Evolutionary conservation across 2,888 invertebrate species (phyloP), one percentile per base, ranked within the genome.

Genomic region (Limnephilus marmoratus): DNA sequence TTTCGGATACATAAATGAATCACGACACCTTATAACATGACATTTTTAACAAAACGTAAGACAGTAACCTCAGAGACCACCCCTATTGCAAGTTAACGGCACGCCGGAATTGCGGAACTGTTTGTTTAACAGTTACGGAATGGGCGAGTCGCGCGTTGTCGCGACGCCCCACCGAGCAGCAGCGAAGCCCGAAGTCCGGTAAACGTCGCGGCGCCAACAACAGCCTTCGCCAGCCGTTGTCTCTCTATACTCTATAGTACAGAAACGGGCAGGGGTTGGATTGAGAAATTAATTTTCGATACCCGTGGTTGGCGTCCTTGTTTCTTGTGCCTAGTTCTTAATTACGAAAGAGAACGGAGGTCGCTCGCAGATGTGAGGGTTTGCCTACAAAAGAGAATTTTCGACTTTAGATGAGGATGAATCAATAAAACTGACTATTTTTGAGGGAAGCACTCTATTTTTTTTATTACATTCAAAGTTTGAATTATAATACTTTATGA

Each of bases 101-200:
- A 87, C 53, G 37, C 53, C 68, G 34, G 53, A 53, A 87, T 15
- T 87, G 87, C 87, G 87, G 87, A 24, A 18, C 18, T 87, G 87
- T 87, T 87, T 87, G 68, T 87, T 68, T 87, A 87, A 87, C 34
- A 34, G 87, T 68, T 53, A 68, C 15, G 87, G 34, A 41, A 85
- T 1, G 87, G 29, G 45, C 12, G 45, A 45, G 45, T 11, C 1
- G 11, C 29, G 87, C 29, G 53, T 68, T 68, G 87, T 53, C 87
- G 34, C 68, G 87, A 68, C 87, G 87, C 53, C 53, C 68, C 68
- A 68, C 53, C 18, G 24, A 87, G 18, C 87, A 68, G 24, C 68
- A 24, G 68, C 68, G 68, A n/a, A 24, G 68, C 24, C 24, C 68
- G n/a, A 87, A 68, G 31, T 49, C 29, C 53, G 53, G 68, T 87